Percentiles rank a stretch among this genome's conserved stretches.
phyloP scores from a whole-genome alignment of 1,140 invertebrate species.

The Rhopalosiphum maidis region DNA sequence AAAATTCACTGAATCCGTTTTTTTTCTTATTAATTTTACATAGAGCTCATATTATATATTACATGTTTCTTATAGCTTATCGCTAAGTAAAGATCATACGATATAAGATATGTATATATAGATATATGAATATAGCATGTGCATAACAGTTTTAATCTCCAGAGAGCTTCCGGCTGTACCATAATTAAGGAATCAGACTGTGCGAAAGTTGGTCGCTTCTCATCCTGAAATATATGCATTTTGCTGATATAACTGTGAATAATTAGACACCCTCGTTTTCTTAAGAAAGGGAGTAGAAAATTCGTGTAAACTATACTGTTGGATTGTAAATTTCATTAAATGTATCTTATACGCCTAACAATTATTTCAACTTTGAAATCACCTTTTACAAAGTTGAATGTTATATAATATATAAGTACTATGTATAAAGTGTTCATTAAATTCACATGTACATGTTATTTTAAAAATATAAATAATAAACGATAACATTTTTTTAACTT shows the following conservation, averaged over 20 bases:
- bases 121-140: background rate
- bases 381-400: background rate
- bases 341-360: background rate
- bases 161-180: slow-evolving; percentile 39
- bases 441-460: background rate
- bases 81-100: background rate
- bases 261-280: background rate
- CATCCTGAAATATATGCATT: background rate
- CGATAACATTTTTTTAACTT: background rate
- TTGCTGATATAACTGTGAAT: background rate
- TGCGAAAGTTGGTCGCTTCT: slow-evolving; percentile 8
- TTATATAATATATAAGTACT: background rate
- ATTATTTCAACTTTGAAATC: slow-evolving; percentile 8
- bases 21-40: background rate
- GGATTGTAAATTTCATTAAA: slow-evolving; percentile 6
- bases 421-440: background rate
- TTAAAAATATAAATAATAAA: background rate
- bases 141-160: slow-evolving; percentile 49
- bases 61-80: background rate
- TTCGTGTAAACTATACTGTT: background rate
- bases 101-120: background rate
- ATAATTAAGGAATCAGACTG: slow-evolving; percentile 53
- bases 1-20: background rate
- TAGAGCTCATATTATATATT: background rate
- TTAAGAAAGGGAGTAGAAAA: slow-evolving; percentile 14